Base-by-base conservation (phyloP, 2,113 vertebrate genomes). In the Perognathus longimembris region DNA sequence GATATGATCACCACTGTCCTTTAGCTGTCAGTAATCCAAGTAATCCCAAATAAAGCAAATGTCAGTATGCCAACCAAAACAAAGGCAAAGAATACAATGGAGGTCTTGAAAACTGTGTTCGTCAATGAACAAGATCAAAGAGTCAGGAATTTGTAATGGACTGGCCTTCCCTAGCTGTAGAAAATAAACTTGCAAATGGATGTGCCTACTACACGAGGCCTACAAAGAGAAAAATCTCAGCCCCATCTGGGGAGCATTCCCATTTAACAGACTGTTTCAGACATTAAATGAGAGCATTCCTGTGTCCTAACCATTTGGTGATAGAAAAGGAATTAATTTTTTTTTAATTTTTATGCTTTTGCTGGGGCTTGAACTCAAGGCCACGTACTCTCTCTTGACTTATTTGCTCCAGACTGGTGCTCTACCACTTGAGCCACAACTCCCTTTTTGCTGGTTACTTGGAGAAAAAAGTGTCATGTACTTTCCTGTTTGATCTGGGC, bases 41-140 rank as follows among this genome's bases (percentile, higher is more conserved):
- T 74, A 96, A 89, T 93, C 64, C 45, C 50, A 81, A 85, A 66
- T 59, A 89, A 88, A 96, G 83, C 74, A 75, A 93, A 93, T 83
- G 74, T 88, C 87, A 92, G 66, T 86, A 79, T 92, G 59, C 93
- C 89, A 94, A 82, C 79, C 86, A 88, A 95, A 93, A 94, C 89
- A 92, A 92, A 96, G 83, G 73, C 74, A 64, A 93, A 93, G 74
- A 90, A 88, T 88, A 92, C 91, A 92, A 92, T 75, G 71, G 36
- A 67, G 70, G 83, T 88, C 76, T 90, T 90, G 83, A 71, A 96
- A 95, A 96, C 50, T 12, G 91, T 92, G 70, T 92, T 88, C 92
- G 86, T 95, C 91, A 95, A 92, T 86, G 94, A 90, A 70, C 76
- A 88, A 88, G 91, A 97, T 93, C 91, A 95, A 95, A 95, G 94